phyloP scores from a whole-genome alignment of 2,113 vertebrate species.

The Scalopus aquaticus region DNA sequence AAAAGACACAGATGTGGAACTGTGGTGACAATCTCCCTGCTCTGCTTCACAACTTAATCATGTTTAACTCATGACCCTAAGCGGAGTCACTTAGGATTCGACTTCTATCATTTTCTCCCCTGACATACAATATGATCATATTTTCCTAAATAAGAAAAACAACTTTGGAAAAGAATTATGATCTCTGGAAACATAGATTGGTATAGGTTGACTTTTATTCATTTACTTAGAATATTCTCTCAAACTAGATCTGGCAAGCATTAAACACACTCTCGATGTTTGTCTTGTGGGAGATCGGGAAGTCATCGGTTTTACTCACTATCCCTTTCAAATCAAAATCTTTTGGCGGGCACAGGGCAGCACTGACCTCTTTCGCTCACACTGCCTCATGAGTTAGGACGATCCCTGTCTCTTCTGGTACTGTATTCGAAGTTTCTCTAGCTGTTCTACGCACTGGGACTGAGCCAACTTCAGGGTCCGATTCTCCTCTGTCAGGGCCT shows the following conservation, averaged over 20 bases:
- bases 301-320: slow-evolving; percentile 71
- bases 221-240: slow-evolving; percentile 46
- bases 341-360: slow-evolving; percentile 64
- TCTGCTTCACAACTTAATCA: background rate
- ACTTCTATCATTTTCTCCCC: background rate
- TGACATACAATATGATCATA: background rate
- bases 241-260: slow-evolving; percentile 63
- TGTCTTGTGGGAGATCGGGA: slow-evolving; percentile 74
- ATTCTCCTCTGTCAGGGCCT: slow-evolving; percentile 94
- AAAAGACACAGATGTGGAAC: background rate
- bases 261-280: slow-evolving; percentile 80
- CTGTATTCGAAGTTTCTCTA: slow-evolving; percentile 93
- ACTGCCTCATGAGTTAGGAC: slow-evolving; percentile 86
- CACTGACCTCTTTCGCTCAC: slow-evolving; percentile 51
- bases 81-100: background rate
- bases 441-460: slow-evolving; percentile 91
- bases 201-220: background rate
- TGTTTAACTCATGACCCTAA: background rate
- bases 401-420: slow-evolving; percentile 92
- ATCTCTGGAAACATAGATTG: slow-evolving; percentile 39
- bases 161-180: slow-evolving; percentile 23
- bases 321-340: slow-evolving; percentile 73
- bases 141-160: slow-evolving; percentile 37
- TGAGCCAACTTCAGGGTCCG: slow-evolving; percentile 92
- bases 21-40: background rate